Evolutionary conservation across 2,797 vertebrate genomes (phyloP).

Genomic region (Parotocinclus haroldoi): DNA sequence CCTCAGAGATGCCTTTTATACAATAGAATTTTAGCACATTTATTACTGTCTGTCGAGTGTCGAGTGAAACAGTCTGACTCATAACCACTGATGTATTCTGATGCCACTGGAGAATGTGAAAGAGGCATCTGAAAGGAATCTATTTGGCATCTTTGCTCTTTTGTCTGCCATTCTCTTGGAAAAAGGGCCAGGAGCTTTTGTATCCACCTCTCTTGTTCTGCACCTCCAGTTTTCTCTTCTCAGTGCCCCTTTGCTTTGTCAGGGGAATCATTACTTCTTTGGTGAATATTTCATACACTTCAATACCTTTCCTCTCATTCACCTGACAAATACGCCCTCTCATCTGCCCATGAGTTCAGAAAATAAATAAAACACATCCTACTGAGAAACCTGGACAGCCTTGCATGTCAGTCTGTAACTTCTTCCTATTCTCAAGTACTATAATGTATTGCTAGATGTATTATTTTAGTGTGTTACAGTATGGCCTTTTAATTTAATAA

Average conservation of each 20-base stretch:
- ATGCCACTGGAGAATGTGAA: constrained; percentile 45
- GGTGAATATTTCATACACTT: constrained; percentile 59
- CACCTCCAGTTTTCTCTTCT: constrained; percentile 41
- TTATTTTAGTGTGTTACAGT: constrained; percentile 23
- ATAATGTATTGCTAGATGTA: constrained; percentile 12
- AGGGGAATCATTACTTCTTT: constrained; percentile 56
- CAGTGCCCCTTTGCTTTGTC: constrained; percentile 39
- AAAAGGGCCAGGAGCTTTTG: constrained; percentile 38
- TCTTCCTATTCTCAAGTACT: constrained; percentile 23
- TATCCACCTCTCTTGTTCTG: constrained; percentile 43
- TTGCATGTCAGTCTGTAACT: constrained; percentile 31
- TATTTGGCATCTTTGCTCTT: constrained; percentile 48
- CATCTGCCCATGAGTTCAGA: constrained; percentile 43
- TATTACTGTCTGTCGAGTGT: constrained; percentile 38
- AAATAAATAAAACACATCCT: constrained; percentile 56
- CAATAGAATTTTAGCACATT: constrained; percentile 47
- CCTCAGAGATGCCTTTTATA: constrained; percentile 44
- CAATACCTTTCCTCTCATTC: constrained; percentile 48
- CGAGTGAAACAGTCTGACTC: constrained; percentile 38
- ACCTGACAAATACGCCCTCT: constrained; percentile 43
- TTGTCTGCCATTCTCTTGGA: constrained; percentile 41
- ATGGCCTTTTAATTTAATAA: constrained; percentile 21
- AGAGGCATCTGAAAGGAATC: constrained; percentile 47
- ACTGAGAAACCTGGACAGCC: constrained; percentile 34
- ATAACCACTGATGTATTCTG: constrained; percentile 41